Percentiles rank a stretch among this genome's conserved stretches.
phyloP scores from a whole-genome alignment of 2,888 invertebrate genomes.

The Boloria euphrosyne region DNA sequence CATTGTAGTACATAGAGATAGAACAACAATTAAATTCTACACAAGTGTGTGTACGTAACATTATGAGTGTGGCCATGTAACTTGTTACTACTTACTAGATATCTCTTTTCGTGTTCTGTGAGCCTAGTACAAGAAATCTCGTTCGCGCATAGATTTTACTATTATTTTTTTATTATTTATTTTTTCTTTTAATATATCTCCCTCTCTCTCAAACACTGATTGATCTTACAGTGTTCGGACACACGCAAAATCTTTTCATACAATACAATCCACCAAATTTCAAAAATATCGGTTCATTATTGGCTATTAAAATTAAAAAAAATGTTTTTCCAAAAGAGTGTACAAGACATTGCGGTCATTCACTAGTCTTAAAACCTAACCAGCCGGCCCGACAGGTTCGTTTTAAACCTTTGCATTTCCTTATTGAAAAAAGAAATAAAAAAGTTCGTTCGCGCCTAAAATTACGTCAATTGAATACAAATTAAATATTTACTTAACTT shows the following conservation, averaged over 20 bases:
- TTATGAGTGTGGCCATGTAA: conserved; percentile 52
- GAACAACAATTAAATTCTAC: conserved; percentile 59
- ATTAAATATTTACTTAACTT: conserved; percentile 40
- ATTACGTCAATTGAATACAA: conserved; percentile 49
- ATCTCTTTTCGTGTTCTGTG: conserved; percentile 61
- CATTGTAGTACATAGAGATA: conserved; percentile 57
- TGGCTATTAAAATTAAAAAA: too few relatives aligned
- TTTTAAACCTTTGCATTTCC: conserved; percentile 78
- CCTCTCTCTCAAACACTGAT: too few relatives aligned
- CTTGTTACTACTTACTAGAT: conserved; percentile 62
- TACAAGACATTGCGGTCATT: too few relatives aligned
- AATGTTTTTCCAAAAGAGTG: too few relatives aligned
- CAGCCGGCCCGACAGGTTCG: conserved; percentile 69
- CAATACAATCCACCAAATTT: too few relatives aligned
- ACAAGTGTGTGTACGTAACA: conserved; percentile 60
- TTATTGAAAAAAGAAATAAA: conserved; percentile 72
- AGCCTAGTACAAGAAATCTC: conserved; percentile 74
- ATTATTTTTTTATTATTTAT: conserved; percentile 55
- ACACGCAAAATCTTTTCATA: too few relatives aligned
- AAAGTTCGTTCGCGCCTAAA: conserved; percentile 72
- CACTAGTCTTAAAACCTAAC: conserved; percentile 59
- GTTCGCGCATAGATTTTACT: conserved; percentile 79
- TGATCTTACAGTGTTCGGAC: too few relatives aligned
- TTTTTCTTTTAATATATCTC: too few relatives aligned
- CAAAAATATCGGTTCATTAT: too few relatives aligned